Evolutionary conservation across 2,797 vertebrate genomes (phyloP).

Genomic region (Melanotaenia trifasciata): DNA sequence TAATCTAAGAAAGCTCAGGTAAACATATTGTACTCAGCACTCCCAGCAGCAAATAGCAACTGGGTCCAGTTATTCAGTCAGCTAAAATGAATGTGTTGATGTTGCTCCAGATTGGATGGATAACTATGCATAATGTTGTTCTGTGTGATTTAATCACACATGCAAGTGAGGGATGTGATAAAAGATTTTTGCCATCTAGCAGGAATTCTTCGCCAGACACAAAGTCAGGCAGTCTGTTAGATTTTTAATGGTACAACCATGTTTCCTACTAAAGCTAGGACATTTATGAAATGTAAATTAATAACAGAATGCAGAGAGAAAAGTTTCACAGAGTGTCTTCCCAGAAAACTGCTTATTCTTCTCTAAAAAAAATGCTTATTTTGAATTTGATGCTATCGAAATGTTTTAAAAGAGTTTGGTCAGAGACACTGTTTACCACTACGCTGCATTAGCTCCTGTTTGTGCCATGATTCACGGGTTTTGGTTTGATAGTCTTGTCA

Average conservation of each 20-base stretch:
- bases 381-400: not conserved
- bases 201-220: not conserved
- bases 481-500: no score
- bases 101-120: not conserved
- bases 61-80: not conserved
- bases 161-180: slow-evolving; percentile 1
- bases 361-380: not conserved
- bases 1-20: not conserved
- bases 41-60: not conserved
- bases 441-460: not conserved
- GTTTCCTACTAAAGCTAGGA: not conserved
- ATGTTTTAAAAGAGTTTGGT: not conserved
- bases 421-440: not conserved
- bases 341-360: not conserved
- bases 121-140: not conserved
- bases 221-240: not conserved
- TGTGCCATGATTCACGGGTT: no score
- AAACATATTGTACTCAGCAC: not conserved
- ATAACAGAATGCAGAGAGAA: not conserved
- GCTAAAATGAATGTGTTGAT: not conserved
- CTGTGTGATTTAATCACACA: not conserved
- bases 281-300: not conserved
- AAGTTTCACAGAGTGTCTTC: not conserved
- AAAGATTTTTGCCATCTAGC: slow-evolving; percentile 1
- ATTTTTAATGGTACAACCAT: not conserved